Evolutionary conservation across 2,888 invertebrate genomes (phyloP), one percentile per base, ranked within the genome.

Genomic region (Cheilosia vernalis): DNA sequence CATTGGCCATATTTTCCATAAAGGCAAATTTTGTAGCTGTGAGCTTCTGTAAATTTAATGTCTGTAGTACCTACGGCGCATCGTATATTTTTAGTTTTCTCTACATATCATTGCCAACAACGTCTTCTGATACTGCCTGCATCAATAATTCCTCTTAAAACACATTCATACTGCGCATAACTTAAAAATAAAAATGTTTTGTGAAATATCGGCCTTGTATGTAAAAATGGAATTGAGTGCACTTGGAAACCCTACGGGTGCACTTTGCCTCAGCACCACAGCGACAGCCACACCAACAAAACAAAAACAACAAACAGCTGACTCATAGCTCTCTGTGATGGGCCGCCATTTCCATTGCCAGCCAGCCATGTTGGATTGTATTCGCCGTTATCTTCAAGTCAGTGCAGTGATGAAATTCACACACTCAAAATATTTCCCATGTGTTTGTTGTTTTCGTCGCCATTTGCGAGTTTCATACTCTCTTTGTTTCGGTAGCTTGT

Each of bases 291-390:
- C 70, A 73, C 60, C 44, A 44, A 66, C 40, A 24, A 30, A 87
- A 88, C 84, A 87, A 88, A 88, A 88, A 88, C 89, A 89, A 89
- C 87, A 88, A 90, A 88, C 90, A 90, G 90, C 90, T 90, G 90
- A 90, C 87, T 88, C 81, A 87, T 72, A 58, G 3, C 10, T 69
- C 66, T 58, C 61, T 27, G 24, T 40, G 63, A 64, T 69, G 84
- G 67, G 85, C 87, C 79, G 88, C 83, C 88, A 89, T 82, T 81
- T 81, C 83, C 78, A 13, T 40, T 90, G 72, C 89, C n/a, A 40
- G 37, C 17, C 64, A 70, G 79, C 84, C 84, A 84, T 84, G 51
- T 84, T 84, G 30, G 24, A 53, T 61, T 49, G 4, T 58, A 37
- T 7, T 15, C 37, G 37, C 13, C 24, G 44, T 67, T 70, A 82